A percentile compares a stretch with the other conserved stretches of the same genome.
Conservation (phyloP, 2,113 vertebrate species). For the Charina bottae region DNA sequence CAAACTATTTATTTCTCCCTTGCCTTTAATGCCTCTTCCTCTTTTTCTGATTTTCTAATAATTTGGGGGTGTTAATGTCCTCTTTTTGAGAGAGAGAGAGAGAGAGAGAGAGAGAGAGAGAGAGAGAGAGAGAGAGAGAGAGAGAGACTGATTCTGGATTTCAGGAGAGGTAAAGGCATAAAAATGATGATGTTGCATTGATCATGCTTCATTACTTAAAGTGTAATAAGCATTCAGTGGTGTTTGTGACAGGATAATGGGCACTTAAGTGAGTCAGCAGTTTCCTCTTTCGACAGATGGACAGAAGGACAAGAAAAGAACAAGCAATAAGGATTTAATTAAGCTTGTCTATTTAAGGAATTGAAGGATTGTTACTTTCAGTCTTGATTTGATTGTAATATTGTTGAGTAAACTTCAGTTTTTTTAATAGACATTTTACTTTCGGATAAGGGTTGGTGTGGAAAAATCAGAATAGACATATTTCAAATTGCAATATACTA, state of each 20-base stretch:
- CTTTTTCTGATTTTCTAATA: not conserved
- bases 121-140: too few relatives aligned
- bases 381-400: not conserved
- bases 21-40: not conserved
- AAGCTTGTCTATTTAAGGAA: not conserved
- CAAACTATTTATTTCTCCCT: not conserved
- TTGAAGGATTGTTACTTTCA: not conserved
- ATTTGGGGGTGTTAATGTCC: not conserved
- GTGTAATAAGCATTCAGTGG: conserved; percentile 46
- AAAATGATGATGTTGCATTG: conserved; percentile 12
- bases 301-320: conserved; percentile 21
- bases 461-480: not conserved
- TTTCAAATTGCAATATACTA: not conserved
- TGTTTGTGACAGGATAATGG: conserved; percentile 46
- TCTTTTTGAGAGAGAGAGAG: not conserved
- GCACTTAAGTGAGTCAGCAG: conserved; percentile 50
- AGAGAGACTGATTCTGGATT: not conserved
- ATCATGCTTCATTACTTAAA: conserved; percentile 28
- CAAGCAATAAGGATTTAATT: not conserved
- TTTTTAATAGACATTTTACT: not conserved
- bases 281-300: conserved; percentile 13
- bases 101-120: too few relatives aligned
- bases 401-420: not conserved
- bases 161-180: not conserved
- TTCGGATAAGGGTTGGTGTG: not conserved